Base-by-base conservation (phyloP, 2,888 invertebrate genomes). In the Nasonia oneida region DNA sequence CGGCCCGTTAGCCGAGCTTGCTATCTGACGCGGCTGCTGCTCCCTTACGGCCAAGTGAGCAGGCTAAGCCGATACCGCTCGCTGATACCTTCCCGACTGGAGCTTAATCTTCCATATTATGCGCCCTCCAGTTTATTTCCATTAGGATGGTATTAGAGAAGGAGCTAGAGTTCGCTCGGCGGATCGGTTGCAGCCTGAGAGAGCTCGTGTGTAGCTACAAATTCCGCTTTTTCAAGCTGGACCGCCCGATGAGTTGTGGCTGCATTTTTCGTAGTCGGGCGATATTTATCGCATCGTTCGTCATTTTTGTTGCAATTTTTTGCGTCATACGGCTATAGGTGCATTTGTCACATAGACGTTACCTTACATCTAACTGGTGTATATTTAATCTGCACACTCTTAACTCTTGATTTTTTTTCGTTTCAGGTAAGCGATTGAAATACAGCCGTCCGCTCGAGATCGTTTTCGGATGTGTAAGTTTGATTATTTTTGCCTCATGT, bases 71-170 rank as follows among this genome's bases (percentile, higher is more conserved):
- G 81, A 77, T 82, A 87, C 47, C 29, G 67, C 50, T 53, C 29
- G 67, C 71, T 33, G 73, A 70, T 64, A 81, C 47, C 57, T 42
- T 53, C 75, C n/a, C 39, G 15, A 14, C 18, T 77, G 64, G n/a
- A 67, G 73, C 71, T 86, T 86, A 86, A 86, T 86, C 82, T 86
- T 78, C 47, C 78, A 33, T 73, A 87, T 85, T 85, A 76, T 70
- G 81, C 78, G 64, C 47, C 74, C 73, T 73, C 64, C 70, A 29
- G 71, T 70, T 84, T 81, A 84, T 84, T 86, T 81, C 74, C 81
- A 81, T 86, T 84, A 81, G 76, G 83, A 37, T 23, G 71, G 77
- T 61, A 76, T 82, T 53, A 47, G 39, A 74, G 76, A 18, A 10
- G 18, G 47, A n/a, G 57, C 15, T n/a, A 6, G 57, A n/a, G 57